Evolutionary conservation across 2,888 invertebrate species (phyloP), one percentile per base, ranked within the genome.

Genomic region (Andrena flavipes): DNA sequence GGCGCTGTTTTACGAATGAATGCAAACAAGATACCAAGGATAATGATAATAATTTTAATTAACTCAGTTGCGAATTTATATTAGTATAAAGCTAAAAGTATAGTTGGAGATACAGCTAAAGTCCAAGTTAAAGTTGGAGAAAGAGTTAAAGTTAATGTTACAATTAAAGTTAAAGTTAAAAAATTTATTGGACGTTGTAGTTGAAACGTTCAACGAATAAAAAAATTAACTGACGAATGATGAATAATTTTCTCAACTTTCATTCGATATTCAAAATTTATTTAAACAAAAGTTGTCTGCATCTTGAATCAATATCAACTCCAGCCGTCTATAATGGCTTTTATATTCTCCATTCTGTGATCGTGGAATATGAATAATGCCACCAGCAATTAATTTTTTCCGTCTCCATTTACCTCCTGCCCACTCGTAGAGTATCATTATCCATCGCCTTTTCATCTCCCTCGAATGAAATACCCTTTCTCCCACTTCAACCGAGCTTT

Each of bases 401-500:
- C 35, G 42, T 0, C 8, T 49, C 56, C 16, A 64, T 49, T 67
- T 59, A 42, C 63, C 29, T 8, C 2, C 13, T 49, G 8, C 20
- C 29, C 13, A n/a, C 20, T 26, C 16, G 30, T 54, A 67, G 67
- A 62, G 78, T 71, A 71, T 78, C 80, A 80, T 79, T 79, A 79
- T 79, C 80, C 62, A 54, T 48, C 20, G 54, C 33, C 67, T 77
- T 74, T 62, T 51, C 74, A 56, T 30, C 60, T 42, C 48, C 7
- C 6, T 49, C 42, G 49, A 65, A 82, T 62, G 72, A 73, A 82
- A 82, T 48, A 73, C 70, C 82, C 83, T 82, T 83, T 82, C 82
- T 74, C 59, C 82, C 69, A 82, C 82, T 82, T 60, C 59, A 68
- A n/a, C 56, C 48, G 7, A 60, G 26, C 68, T 29, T 48, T 13